Evolutionary conservation across 2,797 vertebrate genomes (phyloP), one percentile per base, ranked within the genome.

Genomic region (Fratercula arctica): DNA sequence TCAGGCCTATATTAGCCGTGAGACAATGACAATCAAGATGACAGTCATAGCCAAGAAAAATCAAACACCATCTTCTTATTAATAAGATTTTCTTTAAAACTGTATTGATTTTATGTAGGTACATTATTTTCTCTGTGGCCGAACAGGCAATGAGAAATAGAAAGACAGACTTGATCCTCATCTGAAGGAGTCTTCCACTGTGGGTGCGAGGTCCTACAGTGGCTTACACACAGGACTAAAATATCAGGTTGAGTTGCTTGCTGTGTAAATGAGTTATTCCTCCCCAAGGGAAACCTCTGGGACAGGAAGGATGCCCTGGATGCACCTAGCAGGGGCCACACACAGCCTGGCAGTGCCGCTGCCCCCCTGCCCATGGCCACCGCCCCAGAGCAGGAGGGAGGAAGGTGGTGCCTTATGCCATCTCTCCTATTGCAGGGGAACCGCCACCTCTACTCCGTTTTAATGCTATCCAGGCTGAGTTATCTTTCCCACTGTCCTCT

Each of bases 331-430:
- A 48, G 39, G n/a, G 51, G 7, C 6, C 33, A 33, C 1, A 2
- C 21, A 4, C 7, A 28, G 45, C 14, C 48, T 14, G 2, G 61
- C 16, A 7, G 5, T 25, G 60, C 50, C 21, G 28, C 43, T 16
- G 43, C 63, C 51, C 43, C 37, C 15, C 21, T 72, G 72, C 33
- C 33, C 54, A 14, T 1, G 3, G 39, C 39, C 66, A n/a, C 33
- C 12, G 5, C 14, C 16, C 2, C 1, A 8, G 25, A 13, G 14
- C 0, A 31, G 8, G 21, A 48, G 21, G 68, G n/a, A 69, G 28
- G 11, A 46, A 53, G 8, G 23, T 56, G 46, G 51, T 67, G 26
- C 37, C 57, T 45, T 26, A 6, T 23, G 25, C 46, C 13, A 8
- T 13, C n/a, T n/a, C 28, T 69, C 21, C 37, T 66, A 5, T 6